Evolutionary conservation across 1,140 invertebrate genomes (phyloP), one percentile per base, ranked within the genome.

Genomic region (Temnothorax longispinosus): DNA sequence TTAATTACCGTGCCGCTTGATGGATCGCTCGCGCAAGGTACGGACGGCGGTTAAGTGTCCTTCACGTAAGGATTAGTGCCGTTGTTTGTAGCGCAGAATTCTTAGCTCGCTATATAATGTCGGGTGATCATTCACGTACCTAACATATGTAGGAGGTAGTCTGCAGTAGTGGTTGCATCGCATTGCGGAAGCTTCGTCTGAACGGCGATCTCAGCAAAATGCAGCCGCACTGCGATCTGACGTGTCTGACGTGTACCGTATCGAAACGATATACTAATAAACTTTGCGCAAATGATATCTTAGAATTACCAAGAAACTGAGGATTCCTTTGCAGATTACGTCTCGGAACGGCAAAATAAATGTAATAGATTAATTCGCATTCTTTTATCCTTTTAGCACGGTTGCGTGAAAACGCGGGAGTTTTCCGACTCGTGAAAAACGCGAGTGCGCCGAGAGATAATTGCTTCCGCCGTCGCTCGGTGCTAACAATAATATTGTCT

Each of bases 1-100:
- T 89, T 89, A 89, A 89, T 89, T 89, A 89, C 41, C 75, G n/a
- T n/a, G 58, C 38, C 32, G 32, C 77, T 89, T 89, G 87, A 88
- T 88, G 72, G 80, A 89, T 88, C 71, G 44, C 86, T 21, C 41
- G 27, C 11, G 50, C 52, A 84, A 72, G 81, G 77, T 62, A 62
- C 64, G 77, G 86, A 76, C 84, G 15, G 15, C 67, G n/a, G 27
- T 47, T 74, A 62, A 75, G 41, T 38, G 69, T 74, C 52, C 54
- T 50, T 58, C 54, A 15, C 15, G 80, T 60, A 41, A 74, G 21
- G 67, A 74, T 74, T 21, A 74, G 35, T 35, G 8, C 8, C 21
- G 65, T 44, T 58, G 62, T 52, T 41, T 47, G 58, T 47, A 18
- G 38, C 41, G 58, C 60, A 38, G 15, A 77, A 77, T 78, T 78